A percentile compares a stretch with the other conserved stretches of the same genome.
Conservation (phyloP, 2,113 vertebrate genomes). For the Paradoxurus hermaphroditus region DNA sequence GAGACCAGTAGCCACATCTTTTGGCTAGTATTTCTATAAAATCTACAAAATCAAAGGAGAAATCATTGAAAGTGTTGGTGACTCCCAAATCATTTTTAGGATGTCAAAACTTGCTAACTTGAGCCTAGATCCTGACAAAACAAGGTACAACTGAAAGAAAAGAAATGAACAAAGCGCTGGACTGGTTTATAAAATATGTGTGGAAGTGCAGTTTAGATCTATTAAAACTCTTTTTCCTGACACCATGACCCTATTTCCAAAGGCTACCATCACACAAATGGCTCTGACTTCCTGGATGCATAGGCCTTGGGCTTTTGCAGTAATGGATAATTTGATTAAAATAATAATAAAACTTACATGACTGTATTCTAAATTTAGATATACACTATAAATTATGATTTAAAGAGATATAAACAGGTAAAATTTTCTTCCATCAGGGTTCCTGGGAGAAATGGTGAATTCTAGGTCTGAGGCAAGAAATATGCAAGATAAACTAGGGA, state of each 20-base stretch:
- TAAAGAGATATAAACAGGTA: not conserved
- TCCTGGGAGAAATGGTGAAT: not conserved
- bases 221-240: not conserved
- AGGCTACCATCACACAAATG: not conserved
- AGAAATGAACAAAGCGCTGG: not conserved
- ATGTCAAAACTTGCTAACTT: not conserved
- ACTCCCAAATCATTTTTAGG: not conserved
- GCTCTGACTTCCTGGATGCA: not conserved
- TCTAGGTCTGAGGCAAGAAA: not conserved
- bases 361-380: not conserved
- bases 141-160: not conserved
- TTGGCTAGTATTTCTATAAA: not conserved
- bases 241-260: not conserved
- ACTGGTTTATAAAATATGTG: not conserved
- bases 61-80: not conserved
- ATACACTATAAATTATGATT: not conserved
- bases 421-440: not conserved
- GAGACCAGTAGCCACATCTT: not conserved
- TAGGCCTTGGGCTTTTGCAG: not conserved
- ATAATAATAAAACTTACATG: not conserved
- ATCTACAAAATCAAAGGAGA: not conserved
- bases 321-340: not conserved
- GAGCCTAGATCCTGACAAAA: not conserved
- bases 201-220: not conserved
- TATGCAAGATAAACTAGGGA: not conserved